A percentile compares a stretch with the other conserved stretches of the same genome.
Evolutionary conservation across 2,888 invertebrate genomes (phyloP).

Genomic region (Furcula furcula): DNA sequence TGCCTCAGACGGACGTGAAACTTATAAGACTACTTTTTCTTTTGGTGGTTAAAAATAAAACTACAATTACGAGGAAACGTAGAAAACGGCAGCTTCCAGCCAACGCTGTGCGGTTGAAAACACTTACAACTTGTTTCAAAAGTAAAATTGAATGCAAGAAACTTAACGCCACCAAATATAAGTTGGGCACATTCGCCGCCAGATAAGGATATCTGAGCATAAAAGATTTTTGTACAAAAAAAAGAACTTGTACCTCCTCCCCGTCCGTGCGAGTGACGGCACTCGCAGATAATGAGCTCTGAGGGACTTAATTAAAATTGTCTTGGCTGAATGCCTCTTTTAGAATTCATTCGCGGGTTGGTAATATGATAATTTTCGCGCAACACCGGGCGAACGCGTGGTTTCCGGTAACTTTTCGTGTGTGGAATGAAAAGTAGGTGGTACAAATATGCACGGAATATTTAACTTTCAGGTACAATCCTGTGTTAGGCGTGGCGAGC

Average conservation of each 20-base stretch:
- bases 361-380: constrained; percentile 32
- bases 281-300: constrained; percentile 37
- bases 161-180: constrained; percentile 20
- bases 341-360: constrained; percentile 29
- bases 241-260: constrained; percentile 20
- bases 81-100: background rate
- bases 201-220: constrained; percentile 30
- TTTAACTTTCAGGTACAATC: background rate
- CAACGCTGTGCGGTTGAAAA: constrained; percentile 10
- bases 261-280: constrained; percentile 23
- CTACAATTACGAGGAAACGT: too few species aligned
- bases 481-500: too few species aligned
- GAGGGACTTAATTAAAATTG: constrained; percentile 44
- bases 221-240: constrained; percentile 28
- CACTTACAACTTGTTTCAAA: constrained; percentile 25
- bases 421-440: background rate
- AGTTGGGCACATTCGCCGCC: constrained; percentile 24
- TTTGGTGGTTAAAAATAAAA: too few species aligned
- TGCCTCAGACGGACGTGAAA: too few species aligned
- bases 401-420: background rate
- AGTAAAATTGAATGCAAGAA: constrained; percentile 28
- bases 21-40: too few species aligned
- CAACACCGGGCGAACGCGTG: constrained; percentile 16
- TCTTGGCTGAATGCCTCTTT: constrained; percentile 31
- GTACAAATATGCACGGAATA: background rate